Conservation (phyloP, 2,888 invertebrate genomes). For the Acanthosepion pharaonis region DNA sequence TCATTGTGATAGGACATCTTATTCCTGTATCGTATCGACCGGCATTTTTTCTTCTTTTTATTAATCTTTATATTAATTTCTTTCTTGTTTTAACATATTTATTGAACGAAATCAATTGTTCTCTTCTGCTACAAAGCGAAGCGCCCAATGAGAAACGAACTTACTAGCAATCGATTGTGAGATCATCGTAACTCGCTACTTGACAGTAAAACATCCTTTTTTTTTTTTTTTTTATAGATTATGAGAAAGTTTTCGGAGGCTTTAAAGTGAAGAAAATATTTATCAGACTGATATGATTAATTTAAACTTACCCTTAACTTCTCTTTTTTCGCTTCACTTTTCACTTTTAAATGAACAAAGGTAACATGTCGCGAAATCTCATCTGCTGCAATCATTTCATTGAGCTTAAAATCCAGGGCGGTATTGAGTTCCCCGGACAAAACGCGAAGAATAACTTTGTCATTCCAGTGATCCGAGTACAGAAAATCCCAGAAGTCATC, state of each 20-base stretch:
- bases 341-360: background rate
- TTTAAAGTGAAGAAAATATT: background rate
- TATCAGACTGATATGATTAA: background rate
- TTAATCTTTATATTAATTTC: too few species aligned
- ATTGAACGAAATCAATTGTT: too few species aligned
- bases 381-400: background rate
- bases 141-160: too few species aligned
- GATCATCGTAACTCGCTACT: too few species aligned
- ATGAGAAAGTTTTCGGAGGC: background rate
- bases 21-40: too few species aligned
- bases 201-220: too few species aligned
- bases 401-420: background rate
- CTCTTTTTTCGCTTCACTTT: background rate
- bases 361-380: background rate
- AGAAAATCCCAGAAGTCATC: conserved; percentile 53
- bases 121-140: too few species aligned
- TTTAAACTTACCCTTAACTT: background rate
- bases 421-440: conserved; percentile 50
- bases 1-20: too few species aligned
- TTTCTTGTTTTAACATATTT: too few species aligned
- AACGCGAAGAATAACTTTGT: conserved; percentile 50
- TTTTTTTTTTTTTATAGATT: background rate
- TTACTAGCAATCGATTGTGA: too few species aligned
- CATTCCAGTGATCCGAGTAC: conserved; percentile 53
- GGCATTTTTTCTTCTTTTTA: too few species aligned